Conservation (phyloP, 2,797 vertebrate species). For the Gadopsis marmoratus region DNA sequence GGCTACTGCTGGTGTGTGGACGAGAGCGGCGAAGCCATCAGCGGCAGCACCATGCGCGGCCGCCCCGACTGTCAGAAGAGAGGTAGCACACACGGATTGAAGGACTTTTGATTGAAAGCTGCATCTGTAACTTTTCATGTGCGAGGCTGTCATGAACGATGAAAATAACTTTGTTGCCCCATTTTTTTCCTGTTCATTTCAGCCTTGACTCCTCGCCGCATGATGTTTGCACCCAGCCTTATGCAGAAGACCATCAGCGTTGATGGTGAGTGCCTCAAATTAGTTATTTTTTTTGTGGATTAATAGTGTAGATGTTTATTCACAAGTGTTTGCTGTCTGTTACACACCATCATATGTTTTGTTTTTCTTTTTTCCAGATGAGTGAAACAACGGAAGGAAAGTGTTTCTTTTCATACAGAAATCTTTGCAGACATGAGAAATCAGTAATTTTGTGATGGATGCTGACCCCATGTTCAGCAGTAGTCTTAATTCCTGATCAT, state of each 20-base stretch:
- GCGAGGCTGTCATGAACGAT: background rate
- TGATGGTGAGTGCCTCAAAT: slow-evolving; percentile 44
- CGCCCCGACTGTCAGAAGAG: slow-evolving; percentile 57
- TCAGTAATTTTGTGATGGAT: background rate
- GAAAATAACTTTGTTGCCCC: background rate
- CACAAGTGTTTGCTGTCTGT: background rate
- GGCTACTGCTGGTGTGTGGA: slow-evolving; percentile 96
- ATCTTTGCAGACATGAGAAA: slow-evolving; percentile 13
- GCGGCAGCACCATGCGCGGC: slow-evolving; percentile 80
- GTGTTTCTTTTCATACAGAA: slow-evolving; percentile 8
- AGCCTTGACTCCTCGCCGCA: background rate
- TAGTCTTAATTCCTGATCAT: slow-evolving; percentile 13
- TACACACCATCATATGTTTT: slow-evolving; percentile 20
- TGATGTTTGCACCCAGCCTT: slow-evolving; percentile 29
- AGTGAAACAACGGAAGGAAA: slow-evolving; percentile 23
- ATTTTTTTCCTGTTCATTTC: background rate
- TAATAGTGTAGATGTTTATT: background rate
- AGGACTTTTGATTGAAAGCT: background rate
- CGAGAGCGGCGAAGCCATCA: slow-evolving; percentile 83
- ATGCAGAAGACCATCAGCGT: slow-evolving; percentile 48
- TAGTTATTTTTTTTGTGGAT: background rate
- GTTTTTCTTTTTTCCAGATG: slow-evolving; percentile 52
- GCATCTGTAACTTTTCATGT: background rate
- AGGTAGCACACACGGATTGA: slow-evolving; percentile 47
- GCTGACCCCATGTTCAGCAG: background rate